Evolutionary conservation across 1,140 invertebrate species (phyloP), one percentile per base, ranked within the genome.

Genomic region (Microplitis mediator): DNA sequence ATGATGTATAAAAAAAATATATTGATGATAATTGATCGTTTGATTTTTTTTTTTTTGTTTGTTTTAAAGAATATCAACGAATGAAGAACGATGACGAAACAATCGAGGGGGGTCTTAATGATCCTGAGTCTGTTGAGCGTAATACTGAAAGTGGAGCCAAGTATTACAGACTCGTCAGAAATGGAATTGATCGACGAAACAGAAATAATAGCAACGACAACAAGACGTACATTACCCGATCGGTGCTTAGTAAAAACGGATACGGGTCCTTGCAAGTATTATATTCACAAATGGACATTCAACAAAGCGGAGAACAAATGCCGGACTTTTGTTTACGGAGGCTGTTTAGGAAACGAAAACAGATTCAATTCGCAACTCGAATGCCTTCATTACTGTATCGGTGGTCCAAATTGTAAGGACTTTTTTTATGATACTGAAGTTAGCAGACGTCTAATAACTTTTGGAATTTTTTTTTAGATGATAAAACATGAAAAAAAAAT

Each of bases 331-430:
- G 88, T 90, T 31, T 96, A 92, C 87, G 92, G 93, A 60, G 94
- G 94, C 35, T 95, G 94, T 81, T 88, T 90, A 54, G 93, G 93
- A 31, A 95, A 95, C 61, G 89, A 91, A 69, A 95, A 95, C 85
- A 88, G 92, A 72, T 95, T 95, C 83, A 89, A 91, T 75, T 91
- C 90, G 13, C 91, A 93, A 84, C 86, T 89, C 8, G 91, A 93
- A 74, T 95, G 94, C 79, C 85, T 92, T 56, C 86, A 90, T 74
- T 87, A 89, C 74, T 93, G 92, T 81, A 81, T 90, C 72, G 88
- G 89, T 31, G 88, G 85, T 71, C 86, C 89, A 71, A 86, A 88
- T 62, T 82, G 88, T 89, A 74, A 85, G 87, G 79, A 23, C 13
- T 50, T 13, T 32, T 9, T 35, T n/a, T n/a, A n/a, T n/a, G n/a